Percentiles rank a stretch among this genome's conserved stretches.
phyloP scores from a whole-genome alignment of 2,888 invertebrate genomes.

The Timandra comae region DNA sequence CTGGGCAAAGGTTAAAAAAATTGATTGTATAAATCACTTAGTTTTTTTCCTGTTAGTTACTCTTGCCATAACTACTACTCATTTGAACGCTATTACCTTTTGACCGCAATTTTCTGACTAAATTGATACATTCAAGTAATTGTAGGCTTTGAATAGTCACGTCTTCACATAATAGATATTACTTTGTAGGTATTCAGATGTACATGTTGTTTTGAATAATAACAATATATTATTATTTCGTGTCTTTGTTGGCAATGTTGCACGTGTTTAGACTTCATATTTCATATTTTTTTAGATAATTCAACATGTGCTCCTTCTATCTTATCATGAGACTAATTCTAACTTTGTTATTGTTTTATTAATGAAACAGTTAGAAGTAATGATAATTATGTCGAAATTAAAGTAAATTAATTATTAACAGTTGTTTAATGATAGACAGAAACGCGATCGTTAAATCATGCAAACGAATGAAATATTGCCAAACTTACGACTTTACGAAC shows the following conservation, averaged over 20 bases:
- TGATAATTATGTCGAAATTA: too few relatives aligned
- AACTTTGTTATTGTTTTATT: too few relatives aligned
- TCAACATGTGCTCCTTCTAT: too few relatives aligned
- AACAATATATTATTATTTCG: constrained; percentile 12
- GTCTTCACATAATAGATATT: constrained; percentile 17
- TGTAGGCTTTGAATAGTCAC: constrained; percentile 18
- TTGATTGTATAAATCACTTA: background rate
- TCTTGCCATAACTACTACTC: too few relatives aligned
- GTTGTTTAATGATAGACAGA: too few relatives aligned
- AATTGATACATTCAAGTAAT: constrained; percentile 16
- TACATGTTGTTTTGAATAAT: constrained; percentile 17
- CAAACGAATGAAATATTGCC: too few relatives aligned
- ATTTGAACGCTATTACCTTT: constrained; percentile 10
- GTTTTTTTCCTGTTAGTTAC: constrained; percentile 21
- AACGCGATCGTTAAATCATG: too few relatives aligned
- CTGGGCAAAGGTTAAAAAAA: background rate
- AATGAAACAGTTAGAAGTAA: too few relatives aligned
- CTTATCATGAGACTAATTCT: too few relatives aligned
- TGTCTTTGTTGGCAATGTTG: constrained; percentile 10
- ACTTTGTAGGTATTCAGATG: constrained; percentile 10
- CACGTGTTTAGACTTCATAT: constrained; percentile 13
- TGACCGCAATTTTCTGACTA: constrained; percentile 21
- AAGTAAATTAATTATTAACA: too few relatives aligned
- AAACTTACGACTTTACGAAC: too few relatives aligned
- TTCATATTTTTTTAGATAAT: background rate